Percentiles rank a stretch among this genome's conserved stretches.
These are phyloP conservation scores for Asbolus verrucosus DNA, from an alignment of 1,140 invertebrate genomes.

Conservation along the genomic window DNA sequence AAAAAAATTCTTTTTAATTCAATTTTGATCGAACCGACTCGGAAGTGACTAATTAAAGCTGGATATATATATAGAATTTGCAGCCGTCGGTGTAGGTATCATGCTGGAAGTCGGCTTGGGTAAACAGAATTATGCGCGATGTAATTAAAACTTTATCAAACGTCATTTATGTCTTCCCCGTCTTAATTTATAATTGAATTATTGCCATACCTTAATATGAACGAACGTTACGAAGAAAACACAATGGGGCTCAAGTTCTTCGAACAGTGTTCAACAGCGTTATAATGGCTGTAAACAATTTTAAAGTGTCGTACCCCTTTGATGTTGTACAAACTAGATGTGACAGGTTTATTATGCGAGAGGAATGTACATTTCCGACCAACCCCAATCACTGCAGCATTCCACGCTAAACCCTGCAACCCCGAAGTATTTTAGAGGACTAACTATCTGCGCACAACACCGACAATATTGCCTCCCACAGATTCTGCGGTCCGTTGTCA, in stretches of 20 bases:
- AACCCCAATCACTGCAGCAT: conserved; percentile 43
- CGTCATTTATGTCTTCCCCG: conserved; percentile 1
- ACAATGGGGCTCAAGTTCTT: background rate
- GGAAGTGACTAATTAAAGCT: too few species aligned
- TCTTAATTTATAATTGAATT: conserved; percentile 28
- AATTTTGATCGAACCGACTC: too few species aligned
- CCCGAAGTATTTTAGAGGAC: conserved; percentile 24
- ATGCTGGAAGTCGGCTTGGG: too few species aligned
- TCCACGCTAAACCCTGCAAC: conserved; percentile 21
- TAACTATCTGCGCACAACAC: too few species aligned
- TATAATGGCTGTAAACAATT: conserved; percentile 42
- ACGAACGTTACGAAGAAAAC: too few species aligned
- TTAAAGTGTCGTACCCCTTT: conserved; percentile 44
- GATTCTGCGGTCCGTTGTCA: too few species aligned
- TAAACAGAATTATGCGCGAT: too few species aligned
- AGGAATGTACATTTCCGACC: conserved; percentile 43
- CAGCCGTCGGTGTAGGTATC: too few species aligned
- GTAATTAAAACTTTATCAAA: conserved; percentile 38
- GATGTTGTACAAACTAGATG: conserved; percentile 43
- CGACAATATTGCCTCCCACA: background rate
- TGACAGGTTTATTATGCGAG: conserved; percentile 45
- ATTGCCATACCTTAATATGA: background rate
- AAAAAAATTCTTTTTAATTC: too few species aligned
- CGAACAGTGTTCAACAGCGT: conserved; percentile 31
- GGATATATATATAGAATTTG: too few species aligned